A percentile compares a stretch with the other conserved stretches of the same genome.
Evolutionary conservation across 2,797 vertebrate genomes (phyloP).

Genomic region (Xerus rutilus): DNA sequence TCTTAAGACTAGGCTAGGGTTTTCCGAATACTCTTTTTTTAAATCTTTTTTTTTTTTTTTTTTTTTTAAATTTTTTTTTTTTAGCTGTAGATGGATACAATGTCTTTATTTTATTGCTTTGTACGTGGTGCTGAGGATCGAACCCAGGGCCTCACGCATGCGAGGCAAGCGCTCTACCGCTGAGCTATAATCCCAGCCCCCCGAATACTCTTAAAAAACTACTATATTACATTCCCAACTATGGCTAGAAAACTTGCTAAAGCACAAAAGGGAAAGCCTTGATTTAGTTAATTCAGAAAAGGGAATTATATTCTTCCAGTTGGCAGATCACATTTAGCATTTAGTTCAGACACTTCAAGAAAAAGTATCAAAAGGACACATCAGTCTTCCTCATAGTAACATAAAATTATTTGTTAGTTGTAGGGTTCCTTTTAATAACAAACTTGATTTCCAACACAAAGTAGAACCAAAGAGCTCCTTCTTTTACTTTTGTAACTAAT

Average conservation of each 20-base stretch:
- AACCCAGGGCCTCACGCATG: too few relatives aligned
- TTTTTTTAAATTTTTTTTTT: too few relatives aligned
- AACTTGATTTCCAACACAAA: constrained; percentile 39
- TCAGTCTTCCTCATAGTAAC: not conserved
- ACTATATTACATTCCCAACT: not conserved
- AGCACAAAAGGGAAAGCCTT: constrained; percentile 36
- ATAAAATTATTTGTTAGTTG: constrained; percentile 18
- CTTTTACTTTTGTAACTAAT: constrained; percentile 36
- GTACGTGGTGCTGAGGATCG: too few relatives aligned
- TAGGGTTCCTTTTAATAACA: not conserved
- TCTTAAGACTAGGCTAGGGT: not conserved
- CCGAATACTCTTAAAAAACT: constrained; percentile 45
- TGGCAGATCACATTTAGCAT: constrained; percentile 35
- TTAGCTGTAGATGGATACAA: too few relatives aligned
- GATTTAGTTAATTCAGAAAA: constrained; percentile 58
- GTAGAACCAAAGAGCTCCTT: not conserved
- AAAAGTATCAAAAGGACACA: constrained; percentile 5
- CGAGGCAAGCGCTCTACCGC: too few relatives aligned
- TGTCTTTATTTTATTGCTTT: too few relatives aligned
- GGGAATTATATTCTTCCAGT: constrained; percentile 48
- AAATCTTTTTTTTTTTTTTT: too few relatives aligned
- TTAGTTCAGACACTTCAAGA: constrained; percentile 47
- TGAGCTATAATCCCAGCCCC: too few relatives aligned
- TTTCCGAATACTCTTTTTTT: too few relatives aligned
- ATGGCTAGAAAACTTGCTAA: constrained; percentile 4